Evolutionary conservation across 2,113 vertebrate genomes (phyloP), one percentile per base, ranked within the genome.

Genomic region (Castor canadensis): DNA sequence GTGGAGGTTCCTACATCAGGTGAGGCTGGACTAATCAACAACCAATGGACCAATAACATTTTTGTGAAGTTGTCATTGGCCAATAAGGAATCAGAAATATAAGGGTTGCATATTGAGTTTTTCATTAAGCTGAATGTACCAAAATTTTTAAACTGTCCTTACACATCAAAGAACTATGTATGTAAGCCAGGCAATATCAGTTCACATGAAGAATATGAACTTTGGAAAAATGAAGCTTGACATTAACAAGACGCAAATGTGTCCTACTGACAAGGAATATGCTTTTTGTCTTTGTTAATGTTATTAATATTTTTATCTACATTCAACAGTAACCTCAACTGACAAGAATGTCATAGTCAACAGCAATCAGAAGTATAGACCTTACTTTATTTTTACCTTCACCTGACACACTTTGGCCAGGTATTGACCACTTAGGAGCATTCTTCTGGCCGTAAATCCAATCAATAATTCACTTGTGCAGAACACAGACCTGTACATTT

Each of bases 341-440:
- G 79, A 71, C 49, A 97, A 95, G 49, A 12, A 9, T 26, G 95
- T 80, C 28, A 12, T n/a, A 95, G 95, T 56, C 93, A 45, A 96
- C 1, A 81, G n/a, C 96, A 92, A 95, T 92, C 95, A 94, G 97
- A 95, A 67, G 64, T 93, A 97, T 56, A 95, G 91, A 97, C 84
- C 83, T 72, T 30, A 83, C 73, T 97, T 97, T 84, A 95, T 95
- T 97, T 97, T 97, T 91, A 90, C 94, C 97, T 93, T 93, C 66
- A 92, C 96, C 95, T 96, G 97, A 97, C 96, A 97, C 30, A 38
- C 66, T 98, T 87, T 95, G 97, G 97, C 96, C 94, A 43, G 9
- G 67, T 98, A 98, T 98, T 98, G 98, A 98, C 97, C 89, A 97
- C 93, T 95, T 97, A 86, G 97, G 94, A 97, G 96, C 96, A 98